Base-by-base conservation (phyloP, 2,113 vertebrate species). In the Brachirus orientalis region DNA sequence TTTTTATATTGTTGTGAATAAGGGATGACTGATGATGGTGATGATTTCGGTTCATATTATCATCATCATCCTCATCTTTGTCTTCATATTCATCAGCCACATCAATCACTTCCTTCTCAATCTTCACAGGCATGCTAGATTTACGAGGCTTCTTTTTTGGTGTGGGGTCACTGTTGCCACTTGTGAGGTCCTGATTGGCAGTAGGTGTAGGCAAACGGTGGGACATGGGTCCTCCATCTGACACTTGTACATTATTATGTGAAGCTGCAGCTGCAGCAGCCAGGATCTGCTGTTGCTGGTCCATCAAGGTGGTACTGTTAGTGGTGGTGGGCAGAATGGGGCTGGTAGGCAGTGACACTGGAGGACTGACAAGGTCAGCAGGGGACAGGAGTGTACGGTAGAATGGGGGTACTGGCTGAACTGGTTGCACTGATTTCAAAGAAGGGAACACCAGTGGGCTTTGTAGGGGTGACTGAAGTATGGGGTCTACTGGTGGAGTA, bases 71-170 rank as follows among this genome's bases (percentile, higher is more conserved):
- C 9, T 99, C 98, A 0, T 98, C 96, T 83, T 97, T 97, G 76
- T 99, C 97, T 0, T 98, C 96, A 68, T 95, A 98, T 57, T 98
- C 98, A 62, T 99, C 98, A 0, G 95, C 95, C 3, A 97, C 97
- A 54, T 98, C 96, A 0, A 98, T 97, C 17, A 98, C 93, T 83
- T 99, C 98, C 85, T 99, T 99, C 85, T 99, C 97, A 50, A 99
- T 99, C 92, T 99, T 99, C 20, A 99, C 97, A 59, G 98, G 98
- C 98, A 99, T 99, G 87, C 98, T 99, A 0, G 98, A 99, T 83
- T 99, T 99, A 53, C 98, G 94, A 67, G 98, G 97, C 75, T 99
- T 99, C 90, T 99, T 99, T 89, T 99, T 99, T 35, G 98, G 97
- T 0, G 94, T 95, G 50, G 96, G 94, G 69, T 99, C 98, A 38